A percentile compares a stretch with the other conserved stretches of the same genome.
Evolutionary conservation across 2,113 vertebrate species (phyloP).

Genomic region (Lipophrys pholis): DNA sequence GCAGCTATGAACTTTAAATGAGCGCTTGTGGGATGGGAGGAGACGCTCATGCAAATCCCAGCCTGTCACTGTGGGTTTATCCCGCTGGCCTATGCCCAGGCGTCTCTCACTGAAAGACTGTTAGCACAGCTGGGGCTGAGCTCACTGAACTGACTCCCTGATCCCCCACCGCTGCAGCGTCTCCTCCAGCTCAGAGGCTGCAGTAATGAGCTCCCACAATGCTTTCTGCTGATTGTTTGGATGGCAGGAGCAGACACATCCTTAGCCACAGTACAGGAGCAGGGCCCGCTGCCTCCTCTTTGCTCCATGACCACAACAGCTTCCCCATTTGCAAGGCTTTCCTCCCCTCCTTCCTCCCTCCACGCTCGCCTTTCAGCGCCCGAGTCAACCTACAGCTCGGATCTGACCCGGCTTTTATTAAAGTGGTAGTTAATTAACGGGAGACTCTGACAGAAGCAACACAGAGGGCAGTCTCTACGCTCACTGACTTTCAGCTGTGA

Average conservation of each 20-base stretch:
- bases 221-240: slow-evolving; percentile 67
- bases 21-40: slow-evolving; percentile 53
- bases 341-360: background rate
- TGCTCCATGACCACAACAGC: slow-evolving; percentile 43
- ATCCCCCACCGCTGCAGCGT: slow-evolving; percentile 53
- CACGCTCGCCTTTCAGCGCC: background rate
- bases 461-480: slow-evolving; percentile 13
- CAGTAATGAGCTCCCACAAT: slow-evolving; percentile 85
- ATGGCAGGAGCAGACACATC: slow-evolving; percentile 54
- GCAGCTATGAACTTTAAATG: slow-evolving; percentile 56
- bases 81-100: slow-evolving; percentile 50
- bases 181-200: slow-evolving; percentile 69
- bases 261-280: slow-evolving; percentile 47
- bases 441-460: slow-evolving; percentile 19
- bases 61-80: slow-evolving; percentile 70
- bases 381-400: slow-evolving; percentile 36
- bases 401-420: slow-evolving; percentile 40
- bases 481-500: slow-evolving; percentile 17
- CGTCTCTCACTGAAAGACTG: slow-evolving; percentile 47
- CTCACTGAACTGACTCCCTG: slow-evolving; percentile 75
- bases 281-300: slow-evolving; percentile 16
- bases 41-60: slow-evolving; percentile 65
- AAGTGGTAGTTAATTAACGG: slow-evolving; percentile 51
- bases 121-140: slow-evolving; percentile 64
- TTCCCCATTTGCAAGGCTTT: slow-evolving; percentile 23